Base-by-base conservation (phyloP, 2,888 invertebrate species). In the Lithophane semibrunnea region DNA sequence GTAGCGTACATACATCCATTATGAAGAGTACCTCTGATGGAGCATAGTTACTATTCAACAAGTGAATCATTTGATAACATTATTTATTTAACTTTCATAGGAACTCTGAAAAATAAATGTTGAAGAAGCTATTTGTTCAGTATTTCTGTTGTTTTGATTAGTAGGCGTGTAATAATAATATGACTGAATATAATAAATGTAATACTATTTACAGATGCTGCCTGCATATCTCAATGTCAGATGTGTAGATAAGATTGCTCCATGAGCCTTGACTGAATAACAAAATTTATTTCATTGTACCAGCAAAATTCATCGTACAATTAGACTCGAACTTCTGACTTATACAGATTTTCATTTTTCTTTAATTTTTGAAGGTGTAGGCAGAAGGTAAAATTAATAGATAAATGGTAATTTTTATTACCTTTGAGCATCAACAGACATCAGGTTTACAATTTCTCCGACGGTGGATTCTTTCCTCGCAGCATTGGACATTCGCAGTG, bases 381-480 rank as follows among this genome's bases (percentile, higher is more conserved):
- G 16, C n/a, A 54, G 42, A 18, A 44, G 16, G 21, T 24, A 47
- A 47, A 37, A 58, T 68, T 1, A 54, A 64, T 18, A 37, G 24
- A 29, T 24, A 37, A 24, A 63, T 47, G 56, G 68, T 71, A 61
- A 16, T 47, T 42, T n/a, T 18, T 66, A 52, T 88, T 91, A 97
- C 96, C 98, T 97, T 93, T 99, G 99, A 2, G 99, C 98, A 94
- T 99, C 99, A 0, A 99, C 99, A 9, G 98, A 98, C 99, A 99
- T 99, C 84, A 99, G 96, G 93, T 99, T 99, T 18, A 99, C 99
- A 88, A 99, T 99, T 97, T 99, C 99, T 60, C 99, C 99, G 0
- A 99, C 98, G 0, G 99, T 98, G 0, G 98, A 98, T 89, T 98
- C 98, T 91, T 98, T 98, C 80, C 98, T 97, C 0, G 98, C 97